Conservation (phyloP, 2,797 vertebrate genomes). For the Myripristis murdjan region DNA sequence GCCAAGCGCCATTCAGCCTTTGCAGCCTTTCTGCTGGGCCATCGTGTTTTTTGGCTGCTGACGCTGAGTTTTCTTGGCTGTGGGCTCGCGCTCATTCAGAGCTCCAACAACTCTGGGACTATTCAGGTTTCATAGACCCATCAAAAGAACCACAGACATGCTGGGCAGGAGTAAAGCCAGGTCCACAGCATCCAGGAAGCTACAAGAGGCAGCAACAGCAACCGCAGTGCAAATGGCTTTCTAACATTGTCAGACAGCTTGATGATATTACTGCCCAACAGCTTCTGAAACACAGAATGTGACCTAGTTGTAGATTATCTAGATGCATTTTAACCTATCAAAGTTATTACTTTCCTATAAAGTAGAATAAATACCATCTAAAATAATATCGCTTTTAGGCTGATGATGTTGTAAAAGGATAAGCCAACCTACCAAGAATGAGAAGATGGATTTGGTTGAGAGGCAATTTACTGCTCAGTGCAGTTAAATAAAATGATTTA, state of each 20-base stretch:
- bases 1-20: slow-evolving; percentile 65
- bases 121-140: slow-evolving; percentile 78
- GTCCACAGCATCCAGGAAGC: slow-evolving; percentile 55
- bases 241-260: slow-evolving; percentile 33
- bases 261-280: slow-evolving; percentile 1
- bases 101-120: slow-evolving; percentile 69
- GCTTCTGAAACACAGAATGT: neutral
- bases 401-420: neutral
- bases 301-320: neutral
- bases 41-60: slow-evolving; percentile 58
- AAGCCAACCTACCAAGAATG: neutral
- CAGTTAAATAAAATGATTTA: neutral
- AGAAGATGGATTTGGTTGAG: neutral
- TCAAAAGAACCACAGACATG: slow-evolving; percentile 74
- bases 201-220: slow-evolving; percentile 32
- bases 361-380: neutral
- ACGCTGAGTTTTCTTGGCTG: slow-evolving; percentile 66
- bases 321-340: neutral
- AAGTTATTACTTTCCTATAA: slow-evolving; percentile 3
- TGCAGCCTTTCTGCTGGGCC: slow-evolving; percentile 46
- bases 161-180: slow-evolving; percentile 53
- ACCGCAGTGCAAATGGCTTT: slow-evolving; percentile 46
- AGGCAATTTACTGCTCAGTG: neutral
- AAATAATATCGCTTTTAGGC: neutral
- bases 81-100: slow-evolving; percentile 63